A percentile compares a stretch with the other conserved stretches of the same genome.
phyloP scores from a whole-genome alignment of 1,140 invertebrate genomes.

The Sesamia nonagrioides region DNA sequence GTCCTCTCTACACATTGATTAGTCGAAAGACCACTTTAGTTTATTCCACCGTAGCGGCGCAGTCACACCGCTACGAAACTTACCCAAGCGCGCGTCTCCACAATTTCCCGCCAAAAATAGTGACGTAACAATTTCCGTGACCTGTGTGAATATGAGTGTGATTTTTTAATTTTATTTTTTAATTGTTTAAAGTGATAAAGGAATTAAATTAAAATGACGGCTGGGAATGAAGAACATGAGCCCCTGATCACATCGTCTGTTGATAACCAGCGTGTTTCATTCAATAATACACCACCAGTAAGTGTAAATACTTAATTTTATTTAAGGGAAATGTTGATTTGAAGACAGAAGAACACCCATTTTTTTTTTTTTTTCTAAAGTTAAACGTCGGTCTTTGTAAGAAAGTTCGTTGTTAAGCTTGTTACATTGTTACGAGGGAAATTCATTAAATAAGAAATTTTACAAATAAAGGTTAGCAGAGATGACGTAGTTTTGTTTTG shows the following conservation, averaged over 20 bases:
- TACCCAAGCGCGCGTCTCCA: slow-evolving; percentile 1
- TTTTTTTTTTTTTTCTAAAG: neutral
- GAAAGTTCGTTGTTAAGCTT: no score
- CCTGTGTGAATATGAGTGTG: slow-evolving; percentile 45
- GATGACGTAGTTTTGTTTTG: no score
- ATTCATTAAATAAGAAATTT: no score
- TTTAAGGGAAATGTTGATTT: neutral
- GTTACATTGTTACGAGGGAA: no score
- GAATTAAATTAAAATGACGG: slow-evolving; percentile 75
- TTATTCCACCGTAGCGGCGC: neutral
- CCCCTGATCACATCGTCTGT: slow-evolving; percentile 79
- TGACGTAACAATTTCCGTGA: slow-evolving; percentile 40
- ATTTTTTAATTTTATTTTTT: slow-evolving; percentile 43
- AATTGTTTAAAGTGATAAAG: slow-evolving; percentile 47
- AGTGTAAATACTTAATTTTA: slow-evolving; percentile 32
- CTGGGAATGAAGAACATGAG: slow-evolving; percentile 79
- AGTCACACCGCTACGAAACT: slow-evolving; percentile 27
- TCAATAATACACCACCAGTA: slow-evolving; percentile 78
- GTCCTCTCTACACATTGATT: slow-evolving; percentile 33
- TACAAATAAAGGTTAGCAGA: no score
- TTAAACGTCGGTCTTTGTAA: no score
- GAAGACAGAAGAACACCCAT: neutral
- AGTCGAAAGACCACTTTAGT: slow-evolving; percentile 36
- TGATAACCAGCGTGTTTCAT: slow-evolving; percentile 80
- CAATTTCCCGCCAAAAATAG: slow-evolving; percentile 48